Conservation (phyloP, 2,797 vertebrate species). For the Leptatherina wallacei region DNA sequence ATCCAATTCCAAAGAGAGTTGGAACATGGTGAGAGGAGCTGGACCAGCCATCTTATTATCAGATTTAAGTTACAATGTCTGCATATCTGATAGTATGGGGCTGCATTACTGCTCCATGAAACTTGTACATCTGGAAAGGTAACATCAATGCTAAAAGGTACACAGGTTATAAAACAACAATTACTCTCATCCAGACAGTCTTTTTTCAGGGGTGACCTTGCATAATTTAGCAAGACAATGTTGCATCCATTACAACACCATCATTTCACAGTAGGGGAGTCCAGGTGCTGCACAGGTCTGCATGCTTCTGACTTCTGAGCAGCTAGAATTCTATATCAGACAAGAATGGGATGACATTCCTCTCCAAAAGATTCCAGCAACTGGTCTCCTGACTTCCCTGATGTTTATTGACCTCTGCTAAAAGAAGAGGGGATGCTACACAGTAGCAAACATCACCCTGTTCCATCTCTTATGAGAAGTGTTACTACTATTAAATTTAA, state of each 20-base stretch:
- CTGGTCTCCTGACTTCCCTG: background rate
- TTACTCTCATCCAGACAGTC: background rate
- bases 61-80: background rate
- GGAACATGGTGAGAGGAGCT: background rate
- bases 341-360: background rate
- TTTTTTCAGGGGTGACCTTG: background rate
- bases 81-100: background rate
- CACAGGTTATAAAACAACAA: no score
- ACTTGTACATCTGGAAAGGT: no score
- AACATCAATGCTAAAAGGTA: no score
- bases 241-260: no score
- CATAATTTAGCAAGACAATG: no score
- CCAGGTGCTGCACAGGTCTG: no score
- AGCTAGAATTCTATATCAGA: background rate
- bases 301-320: background rate
- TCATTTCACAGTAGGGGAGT: no score
- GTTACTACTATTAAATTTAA: background rate
- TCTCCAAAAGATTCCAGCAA: background rate
- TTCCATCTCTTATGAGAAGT: background rate
- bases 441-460: background rate
- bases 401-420: background rate
- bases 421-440: background rate
- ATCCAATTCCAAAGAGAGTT: background rate
- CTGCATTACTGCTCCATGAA: background rate
- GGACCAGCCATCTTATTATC: background rate